These are phyloP conservation scores for Pterobdella sp. DNA, from an alignment of 2,888 invertebrate species.

Conservation along the genomic window DNA sequence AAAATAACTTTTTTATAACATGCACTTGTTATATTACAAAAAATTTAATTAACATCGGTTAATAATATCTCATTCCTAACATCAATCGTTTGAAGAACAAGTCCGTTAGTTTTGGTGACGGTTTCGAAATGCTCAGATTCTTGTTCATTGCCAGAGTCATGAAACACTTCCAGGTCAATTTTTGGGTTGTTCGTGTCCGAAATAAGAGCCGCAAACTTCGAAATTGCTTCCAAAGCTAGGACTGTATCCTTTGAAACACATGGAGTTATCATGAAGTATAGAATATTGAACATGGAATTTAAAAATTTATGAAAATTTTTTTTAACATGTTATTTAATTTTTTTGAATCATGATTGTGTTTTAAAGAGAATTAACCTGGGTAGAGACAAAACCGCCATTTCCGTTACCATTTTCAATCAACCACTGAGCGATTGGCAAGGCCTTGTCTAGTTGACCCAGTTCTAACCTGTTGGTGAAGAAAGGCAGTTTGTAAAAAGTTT, in stretches of 20 bases:
- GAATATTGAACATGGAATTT: too few species aligned
- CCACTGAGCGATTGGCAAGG: slow-evolving; percentile 8
- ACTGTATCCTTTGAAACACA: background rate
- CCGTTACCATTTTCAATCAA: slow-evolving; percentile 2
- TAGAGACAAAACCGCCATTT: background rate
- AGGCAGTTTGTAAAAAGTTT: too few species aligned
- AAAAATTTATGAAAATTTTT: too few species aligned
- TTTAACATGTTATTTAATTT: too few species aligned
- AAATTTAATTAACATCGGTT: too few species aligned
- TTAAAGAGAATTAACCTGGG: background rate
- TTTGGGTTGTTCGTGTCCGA: background rate
- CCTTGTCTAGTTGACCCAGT: background rate
- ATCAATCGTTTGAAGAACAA: background rate
- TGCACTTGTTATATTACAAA: too few species aligned
- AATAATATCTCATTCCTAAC: too few species aligned
- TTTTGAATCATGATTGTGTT: too few species aligned
- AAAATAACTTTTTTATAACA: too few species aligned
- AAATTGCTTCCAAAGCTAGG: background rate
- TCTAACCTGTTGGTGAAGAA: background rate
- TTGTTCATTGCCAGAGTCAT: background rate
- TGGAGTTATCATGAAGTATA: too few species aligned
- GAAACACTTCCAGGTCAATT: background rate
- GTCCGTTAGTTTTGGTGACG: slow-evolving; percentile 2
- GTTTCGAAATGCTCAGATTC: background rate
- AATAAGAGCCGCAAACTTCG: slow-evolving; percentile 2